Evolutionary conservation across 2,113 vertebrate genomes (phyloP).

Genomic region (Sisor rabdophorus): DNA sequence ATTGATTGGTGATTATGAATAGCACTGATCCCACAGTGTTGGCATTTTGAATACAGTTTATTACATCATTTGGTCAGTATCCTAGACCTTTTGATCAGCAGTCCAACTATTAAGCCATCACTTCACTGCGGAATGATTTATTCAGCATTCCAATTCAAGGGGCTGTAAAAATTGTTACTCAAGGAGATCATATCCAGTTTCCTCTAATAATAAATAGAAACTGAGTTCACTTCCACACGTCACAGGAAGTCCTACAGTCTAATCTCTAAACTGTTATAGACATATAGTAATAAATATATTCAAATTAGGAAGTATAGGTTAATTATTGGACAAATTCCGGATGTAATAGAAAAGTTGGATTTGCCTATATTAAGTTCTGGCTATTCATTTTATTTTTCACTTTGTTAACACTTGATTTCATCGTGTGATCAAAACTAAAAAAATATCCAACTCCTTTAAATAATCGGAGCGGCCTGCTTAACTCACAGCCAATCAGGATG

Average conservation of each 20-base stretch:
- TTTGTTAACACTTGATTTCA: not conserved
- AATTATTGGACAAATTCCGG: not conserved
- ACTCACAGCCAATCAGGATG: conserved; percentile 49
- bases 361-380: not conserved
- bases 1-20: no score
- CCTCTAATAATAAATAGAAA: not conserved
- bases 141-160: not conserved
- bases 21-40: not conserved
- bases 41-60: not conserved
- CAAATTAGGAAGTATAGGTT: not conserved
- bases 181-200: not conserved
- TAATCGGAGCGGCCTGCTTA: conserved; percentile 31
- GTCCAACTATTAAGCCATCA: no score
- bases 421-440: conserved; percentile 1
- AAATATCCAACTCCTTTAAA: conserved; percentile 40
- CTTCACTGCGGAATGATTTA: not conserved
- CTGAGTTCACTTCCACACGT: not conserved
- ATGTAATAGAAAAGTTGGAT: not conserved
- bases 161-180: not conserved
- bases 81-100: no score
- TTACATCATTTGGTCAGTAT: no score
- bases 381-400: no score
- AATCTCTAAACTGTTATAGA: not conserved
- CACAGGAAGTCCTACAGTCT: not conserved
- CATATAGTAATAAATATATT: not conserved